Percentiles rank a stretch among this genome's conserved stretches.
phyloP scores from a whole-genome alignment of 2,888 invertebrate species.

The Erannis defoliaria region DNA sequence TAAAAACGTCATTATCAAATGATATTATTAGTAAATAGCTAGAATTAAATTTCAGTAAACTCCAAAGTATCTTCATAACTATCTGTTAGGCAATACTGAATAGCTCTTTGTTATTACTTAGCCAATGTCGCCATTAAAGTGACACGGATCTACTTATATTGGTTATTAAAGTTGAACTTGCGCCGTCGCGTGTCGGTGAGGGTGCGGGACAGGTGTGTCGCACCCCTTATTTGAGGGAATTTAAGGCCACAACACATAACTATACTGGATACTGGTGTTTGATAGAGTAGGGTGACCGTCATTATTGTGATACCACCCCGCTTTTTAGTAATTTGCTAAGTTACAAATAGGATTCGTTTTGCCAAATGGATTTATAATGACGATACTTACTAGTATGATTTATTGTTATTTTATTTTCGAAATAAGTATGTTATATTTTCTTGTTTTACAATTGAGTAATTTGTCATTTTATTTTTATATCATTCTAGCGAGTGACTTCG shows the following conservation, averaged over 20 bases:
- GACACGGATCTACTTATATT: constrained; percentile 59
- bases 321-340: constrained; percentile 13
- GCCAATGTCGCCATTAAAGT: constrained; percentile 3
- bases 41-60: too few relatives aligned
- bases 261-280: constrained; percentile 69
- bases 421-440: too few relatives aligned
- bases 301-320: constrained; percentile 35
- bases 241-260: constrained; percentile 75
- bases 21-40: too few relatives aligned
- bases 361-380: constrained; percentile 36
- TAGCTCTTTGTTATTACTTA: background rate
- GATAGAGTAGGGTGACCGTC: constrained; percentile 62
- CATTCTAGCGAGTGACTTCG: too few relatives aligned
- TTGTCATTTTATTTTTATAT: too few relatives aligned
- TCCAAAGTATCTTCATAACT: background rate
- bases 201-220: constrained; percentile 81
- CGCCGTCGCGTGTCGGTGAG: constrained; percentile 81
- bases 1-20: too few relatives aligned
- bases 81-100: background rate
- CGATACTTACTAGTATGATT: background rate
- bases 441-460: too few relatives aligned
- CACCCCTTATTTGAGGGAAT: constrained; percentile 82
- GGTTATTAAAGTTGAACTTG: constrained; percentile 68
- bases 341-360: constrained; percentile 20
- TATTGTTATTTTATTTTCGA: too few relatives aligned